Evolutionary conservation across 2,888 invertebrate species (phyloP).

Genomic region (Rugalucina vietnamica): DNA sequence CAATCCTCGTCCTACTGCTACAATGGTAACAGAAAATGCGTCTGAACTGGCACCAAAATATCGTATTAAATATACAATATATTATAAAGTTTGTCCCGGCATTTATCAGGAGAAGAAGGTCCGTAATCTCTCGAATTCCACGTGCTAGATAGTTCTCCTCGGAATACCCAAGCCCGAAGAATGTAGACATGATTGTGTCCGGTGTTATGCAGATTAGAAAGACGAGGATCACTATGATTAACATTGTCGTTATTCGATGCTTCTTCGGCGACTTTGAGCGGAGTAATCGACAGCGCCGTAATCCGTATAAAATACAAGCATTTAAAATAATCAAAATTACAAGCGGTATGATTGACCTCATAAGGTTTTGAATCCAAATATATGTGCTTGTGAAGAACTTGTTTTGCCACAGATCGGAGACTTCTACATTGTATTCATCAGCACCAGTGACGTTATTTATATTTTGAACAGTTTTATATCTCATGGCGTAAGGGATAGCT

Average conservation of each 20-base stretch:
- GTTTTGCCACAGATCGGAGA: constrained; percentile 79
- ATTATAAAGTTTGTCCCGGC: constrained; percentile 82
- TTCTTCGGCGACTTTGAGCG: constrained; percentile 72
- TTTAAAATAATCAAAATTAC: constrained; percentile 79
- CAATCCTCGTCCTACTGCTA: background rate
- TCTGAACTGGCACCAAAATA: constrained; percentile 78
- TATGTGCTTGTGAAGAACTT: constrained; percentile 73
- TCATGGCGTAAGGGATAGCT: constrained; percentile 79
- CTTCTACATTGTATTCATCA: constrained; percentile 68
- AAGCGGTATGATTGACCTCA: constrained; percentile 81
- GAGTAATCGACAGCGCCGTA: constrained; percentile 73
- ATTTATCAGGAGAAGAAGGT: constrained; percentile 80
- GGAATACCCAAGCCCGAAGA: constrained; percentile 81
- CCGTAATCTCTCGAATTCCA: constrained; percentile 82
- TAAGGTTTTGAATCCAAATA: constrained; percentile 80
- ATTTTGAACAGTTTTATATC: constrained; percentile 73
- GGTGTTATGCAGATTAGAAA: constrained; percentile 83
- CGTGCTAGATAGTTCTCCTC: constrained; percentile 79
- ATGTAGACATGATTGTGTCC: constrained; percentile 82
- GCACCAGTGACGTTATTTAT: constrained; percentile 63
- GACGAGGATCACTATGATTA: constrained; percentile 81
- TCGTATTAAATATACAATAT: constrained; percentile 82
- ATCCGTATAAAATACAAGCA: constrained; percentile 78
- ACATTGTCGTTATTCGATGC: constrained; percentile 81
- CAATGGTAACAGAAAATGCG: constrained; percentile 65